These are phyloP conservation scores for Channa argus DNA, from an alignment of 2,113 vertebrate species.

Conservation along the genomic window DNA sequence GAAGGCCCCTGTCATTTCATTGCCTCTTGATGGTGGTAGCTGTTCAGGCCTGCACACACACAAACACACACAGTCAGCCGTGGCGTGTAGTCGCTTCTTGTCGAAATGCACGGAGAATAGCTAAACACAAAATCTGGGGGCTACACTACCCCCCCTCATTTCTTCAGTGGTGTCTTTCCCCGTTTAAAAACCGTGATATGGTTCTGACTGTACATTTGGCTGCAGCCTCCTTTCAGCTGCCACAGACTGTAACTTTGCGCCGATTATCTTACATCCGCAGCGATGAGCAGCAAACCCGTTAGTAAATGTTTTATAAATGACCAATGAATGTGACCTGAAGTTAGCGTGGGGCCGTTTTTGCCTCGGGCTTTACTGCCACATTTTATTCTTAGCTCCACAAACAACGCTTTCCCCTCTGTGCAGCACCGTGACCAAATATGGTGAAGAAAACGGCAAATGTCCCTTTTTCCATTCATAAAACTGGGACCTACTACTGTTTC, in stretches of 20 bases:
- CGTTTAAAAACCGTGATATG: constrained; percentile 19
- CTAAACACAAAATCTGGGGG: constrained; percentile 4
- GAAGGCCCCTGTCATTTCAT: constrained; percentile 71
- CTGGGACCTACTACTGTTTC: constrained; percentile 50
- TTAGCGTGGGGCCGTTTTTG: constrained; percentile 43
- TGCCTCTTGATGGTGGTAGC: constrained; percentile 62
- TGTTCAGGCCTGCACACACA: constrained; percentile 50
- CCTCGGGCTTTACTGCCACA: constrained; percentile 49
- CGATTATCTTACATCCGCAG: constrained; percentile 31
- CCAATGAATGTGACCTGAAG: constrained; percentile 30
- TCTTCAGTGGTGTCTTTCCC: constrained; percentile 23
- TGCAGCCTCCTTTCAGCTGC: constrained; percentile 7
- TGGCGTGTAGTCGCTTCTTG: constrained; percentile 3
- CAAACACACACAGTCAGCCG: constrained; percentile 21
- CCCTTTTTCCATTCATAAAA: constrained; percentile 82
- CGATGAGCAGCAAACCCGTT: constrained; percentile 34
- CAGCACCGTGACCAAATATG: constrained; percentile 82
- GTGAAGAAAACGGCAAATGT: constrained; percentile 80
- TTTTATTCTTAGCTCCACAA: constrained; percentile 75
- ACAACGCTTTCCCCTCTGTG: constrained; percentile 69
- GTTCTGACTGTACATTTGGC: constrained; percentile 10
- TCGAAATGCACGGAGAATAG: background rate
- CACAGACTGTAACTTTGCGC: constrained; percentile 37
- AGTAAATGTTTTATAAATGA: constrained; percentile 49
- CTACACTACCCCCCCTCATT: constrained; percentile 16